Evolutionary conservation across 2,797 vertebrate species (phyloP), one percentile per base, ranked within the genome.

Genomic region (Serranus cabrilla): DNA sequence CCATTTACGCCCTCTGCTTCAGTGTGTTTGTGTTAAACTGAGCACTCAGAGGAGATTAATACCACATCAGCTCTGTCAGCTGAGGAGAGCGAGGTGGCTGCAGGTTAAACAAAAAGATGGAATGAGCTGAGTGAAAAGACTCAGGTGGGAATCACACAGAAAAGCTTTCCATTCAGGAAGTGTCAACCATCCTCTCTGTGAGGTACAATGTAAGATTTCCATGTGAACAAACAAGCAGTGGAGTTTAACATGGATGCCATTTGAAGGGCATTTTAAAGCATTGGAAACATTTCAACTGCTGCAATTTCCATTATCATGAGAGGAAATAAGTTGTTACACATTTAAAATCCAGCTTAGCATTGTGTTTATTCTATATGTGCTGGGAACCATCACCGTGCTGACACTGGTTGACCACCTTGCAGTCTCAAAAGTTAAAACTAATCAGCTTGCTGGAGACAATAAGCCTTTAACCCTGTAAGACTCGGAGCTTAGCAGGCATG

Each of bases 391-490:
- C 45, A 10, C 37, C 25, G 55, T 64, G 18, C 43, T 74, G 31
- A 50, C 42, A 43, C 2, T 20, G 18, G 52, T 14, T 12, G 47
- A 74, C 20, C 67, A 63, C 57, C 52, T 59, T 52, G 76, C 69
- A 51, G 70, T 74, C 78, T 89, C 69, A 90, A 87, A 93, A 89
- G 83, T 92, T 87, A 54, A 76, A 88, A 81, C 80, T 90, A 92
- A 93, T 89, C 88, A 90, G 90, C 82, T 86, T 90, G 86, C 49
- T 67, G 74, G 80, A 77, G 75, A 87, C 85, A 84, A 90, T 92
- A 91, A 92, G 89, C 92, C 73, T 78, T 84, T 89, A 84, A 89
- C 88, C 86, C 84, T 63, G 63, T 90, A 90, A 92, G 84, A 76
- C 86, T 58, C 2, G 0, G 69, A 75, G 84, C 90, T 93, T 85